Percentiles rank a stretch among this genome's conserved stretches.
These are phyloP conservation scores for Glyptemys insculpta DNA, from an alignment of 2,797 vertebrate species.

Conservation along the genomic window DNA sequence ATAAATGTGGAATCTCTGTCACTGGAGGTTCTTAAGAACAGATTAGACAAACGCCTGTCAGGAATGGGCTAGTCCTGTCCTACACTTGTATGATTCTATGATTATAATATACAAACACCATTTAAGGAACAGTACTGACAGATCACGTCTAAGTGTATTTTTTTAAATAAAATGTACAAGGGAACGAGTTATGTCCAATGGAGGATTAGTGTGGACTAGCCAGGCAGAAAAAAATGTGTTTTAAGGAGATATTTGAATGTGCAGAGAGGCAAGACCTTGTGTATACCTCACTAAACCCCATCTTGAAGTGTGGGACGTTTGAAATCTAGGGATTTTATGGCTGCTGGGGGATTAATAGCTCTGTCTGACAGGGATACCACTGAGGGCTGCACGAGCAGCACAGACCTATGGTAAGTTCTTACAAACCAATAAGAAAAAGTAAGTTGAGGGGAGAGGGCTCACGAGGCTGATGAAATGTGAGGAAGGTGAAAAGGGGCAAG, in stretches of 20 bases:
- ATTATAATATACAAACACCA: no score
- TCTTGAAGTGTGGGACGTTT: background rate
- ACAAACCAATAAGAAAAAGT: background rate
- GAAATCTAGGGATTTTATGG: background rate
- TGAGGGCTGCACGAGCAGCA: background rate
- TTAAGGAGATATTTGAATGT: background rate
- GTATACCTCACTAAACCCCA: rapidly evolving
- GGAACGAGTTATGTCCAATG: background rate
- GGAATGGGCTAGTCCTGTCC: no score
- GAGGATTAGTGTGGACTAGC: background rate
- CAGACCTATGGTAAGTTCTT: background rate
- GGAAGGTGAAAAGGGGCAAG: background rate
- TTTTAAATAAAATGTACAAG: background rate
- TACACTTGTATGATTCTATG: no score
- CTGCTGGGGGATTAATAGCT: background rate
- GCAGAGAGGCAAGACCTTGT: background rate
- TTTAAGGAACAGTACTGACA: background rate
- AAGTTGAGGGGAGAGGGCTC: background rate
- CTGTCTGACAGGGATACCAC: background rate
- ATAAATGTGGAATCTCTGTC: background rate
- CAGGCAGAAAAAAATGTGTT: background rate
- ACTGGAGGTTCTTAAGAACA: no score
- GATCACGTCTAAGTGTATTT: background rate
- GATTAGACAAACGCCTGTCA: no score
- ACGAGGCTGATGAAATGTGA: background rate